Percentiles rank a stretch among this genome's conserved stretches.
Evolutionary conservation across 2,888 invertebrate species (phyloP).

Genomic region (Lepas anatifera): DNA sequence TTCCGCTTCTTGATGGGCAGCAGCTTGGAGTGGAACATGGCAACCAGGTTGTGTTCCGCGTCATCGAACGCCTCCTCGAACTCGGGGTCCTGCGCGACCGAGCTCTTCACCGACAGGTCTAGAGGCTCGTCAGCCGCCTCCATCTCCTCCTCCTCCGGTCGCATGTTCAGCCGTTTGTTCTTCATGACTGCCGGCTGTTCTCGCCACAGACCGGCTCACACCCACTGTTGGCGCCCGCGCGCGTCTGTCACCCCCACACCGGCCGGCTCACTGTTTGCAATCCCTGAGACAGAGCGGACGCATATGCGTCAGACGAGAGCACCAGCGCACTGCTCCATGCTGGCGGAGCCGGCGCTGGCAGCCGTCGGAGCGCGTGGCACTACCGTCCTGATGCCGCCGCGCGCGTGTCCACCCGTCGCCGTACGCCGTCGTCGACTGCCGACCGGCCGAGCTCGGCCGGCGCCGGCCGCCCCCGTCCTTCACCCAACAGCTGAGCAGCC

Average conservation of each 20-base stretch:
- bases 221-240: too few species aligned
- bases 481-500: neutral
- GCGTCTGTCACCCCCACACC: too few species aligned
- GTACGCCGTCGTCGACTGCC: neutral
- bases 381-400: too few species aligned
- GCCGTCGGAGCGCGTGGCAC: too few species aligned
- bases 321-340: too few species aligned
- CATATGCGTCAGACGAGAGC: neutral
- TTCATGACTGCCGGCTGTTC: neutral
- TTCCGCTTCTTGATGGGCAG: slow-evolving; percentile 13
- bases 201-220: too few species aligned
- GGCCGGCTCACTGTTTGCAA: too few species aligned
- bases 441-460: neutral
- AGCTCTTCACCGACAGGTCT: neutral
- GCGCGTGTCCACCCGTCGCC: neutral
- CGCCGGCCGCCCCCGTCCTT: neutral
- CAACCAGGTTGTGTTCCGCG: neutral
- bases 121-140: neutral
- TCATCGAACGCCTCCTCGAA: neutral
- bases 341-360: too few species aligned
- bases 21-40: neutral
- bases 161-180: slow-evolving; percentile 11
- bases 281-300: too few species aligned
- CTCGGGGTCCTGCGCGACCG: neutral
- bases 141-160: slow-evolving; percentile 4